Evolutionary conservation across 2,888 invertebrate genomes (phyloP), one percentile per base, ranked within the genome.

Genomic region (Oxystoma pomonae): DNA sequence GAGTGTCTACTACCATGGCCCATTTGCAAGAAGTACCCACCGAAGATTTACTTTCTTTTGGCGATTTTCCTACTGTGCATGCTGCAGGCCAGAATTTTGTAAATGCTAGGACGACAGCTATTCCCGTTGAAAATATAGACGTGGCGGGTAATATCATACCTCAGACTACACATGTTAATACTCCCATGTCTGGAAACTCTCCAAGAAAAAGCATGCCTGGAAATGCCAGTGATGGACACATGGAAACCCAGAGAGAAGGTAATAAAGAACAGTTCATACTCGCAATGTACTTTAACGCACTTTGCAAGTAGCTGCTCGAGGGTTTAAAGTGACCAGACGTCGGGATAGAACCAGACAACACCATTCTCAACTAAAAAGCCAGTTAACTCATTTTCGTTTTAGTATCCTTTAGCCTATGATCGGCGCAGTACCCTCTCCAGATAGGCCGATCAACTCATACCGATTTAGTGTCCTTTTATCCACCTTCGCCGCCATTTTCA

Each of bases 21-120:
- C 76, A 76, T 67, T 71, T 80, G 58, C 77, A 75, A 69, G 80
- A 80, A 73, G 79, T 80, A 57, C 78, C 80, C 1, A 86, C 86
- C 51, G 87, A 86, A 56, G 88, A 89, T 74, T 79, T 89, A 67
- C 77, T 90, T 65, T 87, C 88, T 66, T 91, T 91, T 73, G 89
- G 90, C 78, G 90, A 91, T 74, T 90, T 86, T 78, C 86, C 88
- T 20, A 85, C 86, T 9, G 78, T 81, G 21, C 83, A 83, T 65
- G 82, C 81, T 61, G 55, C 63, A 49, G 64, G 67, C 12, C 61
- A 64, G 60, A 69, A 67, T 53, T 67, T 68, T 55, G 59, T 68
- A 56, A 67, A 60, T 62, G 61, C 66, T 57, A 68, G 59, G 61
- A 74, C 69, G 12, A 69, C 71, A 62, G 71, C 70, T 2, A 70